Base-by-base conservation (phyloP, 2,888 invertebrate species). In the Caradrina clavipalpis region DNA sequence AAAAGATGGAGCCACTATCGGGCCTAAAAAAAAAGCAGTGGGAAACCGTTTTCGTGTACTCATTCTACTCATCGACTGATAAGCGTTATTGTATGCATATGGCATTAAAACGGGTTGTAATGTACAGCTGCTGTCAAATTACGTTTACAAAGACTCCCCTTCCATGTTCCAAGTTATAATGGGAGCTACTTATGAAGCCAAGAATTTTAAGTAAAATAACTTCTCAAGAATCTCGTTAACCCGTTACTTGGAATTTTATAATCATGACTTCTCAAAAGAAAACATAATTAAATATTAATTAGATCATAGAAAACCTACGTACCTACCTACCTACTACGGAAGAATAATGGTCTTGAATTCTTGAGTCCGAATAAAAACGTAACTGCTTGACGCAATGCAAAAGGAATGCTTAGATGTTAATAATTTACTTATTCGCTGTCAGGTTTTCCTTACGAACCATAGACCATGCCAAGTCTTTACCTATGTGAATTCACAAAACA, bases 401-500 rank as follows among this genome's bases (percentile, higher is more conserved):
- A 69, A 69, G 76, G 80, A 80, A 80, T 75, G 76, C 65, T 79
- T 69, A 69, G 62, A 60, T 54, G 69, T 69, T 79, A 69, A 69
- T 69, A 65, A 69, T 75, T 69, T 54, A 75, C 54, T 65, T 69
- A 75, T 62, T 66, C 55, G 42, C 31, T 66, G 47, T 75, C 53
- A 68, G 60, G 63, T 74, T 66, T 64, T 80, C 55, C 62, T 59
- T 59, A 54, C 51, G 13, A 31, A 26, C 45, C 17, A 45, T 45
- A 17, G 45, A 31, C 22, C 26, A 63, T 59, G 49, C 50, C 19
- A 58, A 58, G 15, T 58, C 45, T 31, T 21, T 17, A 47, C 1
- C 2, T 35, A 26, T 15, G 8, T 31, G 31, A 70, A 62, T 49
- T 42, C 31, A 17, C 11, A 31, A 60, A 47, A 6, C n/a, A n/a